A percentile compares a stretch with the other conserved stretches of the same genome.
Conservation (phyloP, 2,888 invertebrate genomes). For the Clitarchus hookeri region DNA sequence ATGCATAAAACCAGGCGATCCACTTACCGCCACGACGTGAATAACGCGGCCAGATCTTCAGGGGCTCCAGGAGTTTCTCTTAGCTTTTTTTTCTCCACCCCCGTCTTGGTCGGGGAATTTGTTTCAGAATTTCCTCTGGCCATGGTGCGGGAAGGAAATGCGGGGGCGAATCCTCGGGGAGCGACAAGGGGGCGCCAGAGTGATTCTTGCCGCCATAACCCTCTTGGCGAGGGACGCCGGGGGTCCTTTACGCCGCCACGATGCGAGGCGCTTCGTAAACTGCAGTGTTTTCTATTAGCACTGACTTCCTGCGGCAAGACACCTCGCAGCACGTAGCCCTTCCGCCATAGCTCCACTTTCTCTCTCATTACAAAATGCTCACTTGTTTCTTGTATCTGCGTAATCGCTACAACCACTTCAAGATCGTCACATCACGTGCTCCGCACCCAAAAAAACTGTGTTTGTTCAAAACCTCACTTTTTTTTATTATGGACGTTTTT, state of each 20-base stretch:
- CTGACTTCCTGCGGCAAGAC: background rate
- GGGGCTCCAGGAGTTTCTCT: background rate
- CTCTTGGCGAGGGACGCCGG: background rate
- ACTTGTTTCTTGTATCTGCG: too few species aligned
- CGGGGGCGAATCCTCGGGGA: conserved; percentile 14
- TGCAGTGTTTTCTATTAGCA: background rate
- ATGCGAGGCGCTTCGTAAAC: background rate
- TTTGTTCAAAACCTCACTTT: too few species aligned
- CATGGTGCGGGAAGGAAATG: background rate
- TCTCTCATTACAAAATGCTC: too few species aligned
- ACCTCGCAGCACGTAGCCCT: too few species aligned
- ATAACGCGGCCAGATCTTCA: background rate
- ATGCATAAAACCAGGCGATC: too few species aligned
- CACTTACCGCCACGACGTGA: too few species aligned
- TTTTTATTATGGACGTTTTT: too few species aligned
- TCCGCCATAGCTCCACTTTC: too few species aligned
- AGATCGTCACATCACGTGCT: too few species aligned
- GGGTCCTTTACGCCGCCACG: background rate
- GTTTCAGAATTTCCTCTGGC: background rate
- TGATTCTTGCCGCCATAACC: conserved; percentile 8
- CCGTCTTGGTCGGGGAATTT: conserved; percentile 4
- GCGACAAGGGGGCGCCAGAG: background rate
- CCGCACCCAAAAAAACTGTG: too few species aligned
- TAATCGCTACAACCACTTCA: too few species aligned
- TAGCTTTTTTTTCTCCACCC: background rate